Base-by-base conservation (phyloP, 2,888 invertebrate genomes). In the Orthosia cruda region DNA sequence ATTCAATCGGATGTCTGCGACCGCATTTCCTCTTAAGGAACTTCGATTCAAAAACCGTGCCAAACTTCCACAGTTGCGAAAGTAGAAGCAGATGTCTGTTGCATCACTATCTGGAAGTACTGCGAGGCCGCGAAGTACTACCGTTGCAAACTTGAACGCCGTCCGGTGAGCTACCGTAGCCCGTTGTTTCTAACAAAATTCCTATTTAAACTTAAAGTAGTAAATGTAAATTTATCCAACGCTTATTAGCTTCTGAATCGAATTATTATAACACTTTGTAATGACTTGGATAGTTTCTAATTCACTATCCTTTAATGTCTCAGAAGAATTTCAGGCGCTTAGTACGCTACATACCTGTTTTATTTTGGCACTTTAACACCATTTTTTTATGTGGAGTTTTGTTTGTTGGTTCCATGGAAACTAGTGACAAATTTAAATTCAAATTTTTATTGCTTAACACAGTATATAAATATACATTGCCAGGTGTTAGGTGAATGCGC, bases 101-200 rank as follows among this genome's bases (percentile, higher is more conserved):
- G 40, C 40, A 40, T 40, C 89, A 88, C 90, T 89, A 89, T 90
- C 89, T 88, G 64, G 18, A 54, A 81, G 80, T 90, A 89, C 92
- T 89, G 90, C 81, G 65, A 66, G 47, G 49, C 92, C 89, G 90
- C 67, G 40, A 49, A 71, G 54, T 91, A 89, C 90, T 89, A 91
- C 93, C 92, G 90, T 89, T 88, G 86, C 84, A 86, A 89, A 88
- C 87, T 91, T 89, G 77, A 88, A 79, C 84, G 77, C 78, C 83
- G 89, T 84, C 88, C 88, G 82, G 87, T 88, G 88, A 91, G 89
- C 89, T 88, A 76, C 84, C 79, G 88, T 89, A 89, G 83, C 81
- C 83, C 77, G 88, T 89, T 89, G 85, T 83, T 83, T 82, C 74
- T 78, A 72, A 74, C 74, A 59, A 86, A 85, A 81, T 82, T 87